These are phyloP conservation scores for Aphodius granarius DNA, from an alignment of 2,888 invertebrate genomes.

Conservation along the genomic window DNA sequence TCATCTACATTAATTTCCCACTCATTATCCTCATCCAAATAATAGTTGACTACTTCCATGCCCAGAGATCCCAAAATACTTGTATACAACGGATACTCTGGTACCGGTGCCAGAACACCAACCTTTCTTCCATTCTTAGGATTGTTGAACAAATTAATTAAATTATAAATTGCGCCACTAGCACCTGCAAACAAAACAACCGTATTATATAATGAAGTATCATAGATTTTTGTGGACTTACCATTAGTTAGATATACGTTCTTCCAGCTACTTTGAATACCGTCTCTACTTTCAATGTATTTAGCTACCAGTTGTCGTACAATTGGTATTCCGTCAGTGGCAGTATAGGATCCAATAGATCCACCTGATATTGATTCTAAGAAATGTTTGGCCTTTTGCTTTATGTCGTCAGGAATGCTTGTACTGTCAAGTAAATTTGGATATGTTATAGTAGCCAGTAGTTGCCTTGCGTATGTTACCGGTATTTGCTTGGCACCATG, in stretches of 20 bases:
- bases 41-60: constrained; percentile 67
- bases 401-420: constrained; percentile 78
- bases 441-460: constrained; percentile 72
- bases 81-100: constrained; percentile 78
- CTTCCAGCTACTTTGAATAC: constrained; percentile 65
- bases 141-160: constrained; percentile 50
- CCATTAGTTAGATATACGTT: constrained; percentile 69
- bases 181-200: constrained; percentile 26
- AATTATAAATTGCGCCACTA: constrained; percentile 30
- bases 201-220: not conserved
- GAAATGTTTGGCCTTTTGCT: constrained; percentile 66
- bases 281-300: constrained; percentile 81
- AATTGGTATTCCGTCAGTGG: constrained; percentile 81
- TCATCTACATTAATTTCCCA: constrained; percentile 68
- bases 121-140: constrained; percentile 45
- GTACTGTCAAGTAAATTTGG: constrained; percentile 70
- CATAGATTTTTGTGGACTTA: not conserved
- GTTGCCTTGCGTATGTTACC: constrained; percentile 90
- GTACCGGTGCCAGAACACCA: constrained; percentile 77
- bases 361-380: constrained; percentile 68
- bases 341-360: constrained; percentile 86
- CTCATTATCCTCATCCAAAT: constrained; percentile 67
- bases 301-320: constrained; percentile 81
- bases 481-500: constrained; percentile 94
- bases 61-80: constrained; percentile 72